phyloP scores from a whole-genome alignment of 2,888 invertebrate species.

The Amaurobius ferox region DNA sequence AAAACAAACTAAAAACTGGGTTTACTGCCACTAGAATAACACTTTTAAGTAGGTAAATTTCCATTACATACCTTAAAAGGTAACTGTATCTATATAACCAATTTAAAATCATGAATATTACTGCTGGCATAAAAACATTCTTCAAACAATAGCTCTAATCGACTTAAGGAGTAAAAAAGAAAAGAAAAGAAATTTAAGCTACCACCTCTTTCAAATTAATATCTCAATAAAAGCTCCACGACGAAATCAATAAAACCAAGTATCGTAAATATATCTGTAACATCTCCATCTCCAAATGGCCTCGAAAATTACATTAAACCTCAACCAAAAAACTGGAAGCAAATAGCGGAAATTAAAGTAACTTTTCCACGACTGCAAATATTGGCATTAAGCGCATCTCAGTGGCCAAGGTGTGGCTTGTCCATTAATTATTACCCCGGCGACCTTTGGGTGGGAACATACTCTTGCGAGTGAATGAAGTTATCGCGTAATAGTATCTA shows the following conservation, averaged over 20 bases:
- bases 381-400: constrained; percentile 25
- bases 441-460: constrained; percentile 52
- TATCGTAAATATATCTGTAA: background rate
- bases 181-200: background rate
- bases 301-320: background rate
- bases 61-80: too few species aligned
- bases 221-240: background rate
- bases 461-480: constrained; percentile 54
- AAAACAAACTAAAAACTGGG: too few species aligned
- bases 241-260: background rate
- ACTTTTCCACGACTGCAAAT: constrained; percentile 29
- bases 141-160: too few species aligned
- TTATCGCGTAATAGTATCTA: constrained; percentile 54
- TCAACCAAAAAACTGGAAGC: constrained; percentile 3
- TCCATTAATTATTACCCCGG: constrained; percentile 45
- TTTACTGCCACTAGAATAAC: too few species aligned
- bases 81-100: too few species aligned
- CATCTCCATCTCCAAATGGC: background rate
- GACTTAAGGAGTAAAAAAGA: too few species aligned
- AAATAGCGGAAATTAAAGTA: constrained; percentile 21
- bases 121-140: too few species aligned
- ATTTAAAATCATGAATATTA: too few species aligned
- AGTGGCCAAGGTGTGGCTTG: constrained; percentile 46
- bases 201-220: background rate
- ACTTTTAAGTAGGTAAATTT: too few species aligned